These are phyloP conservation scores for Drosophila teissieri DNA, from an alignment of 1,140 invertebrate genomes.

Conservation along the genomic window DNA sequence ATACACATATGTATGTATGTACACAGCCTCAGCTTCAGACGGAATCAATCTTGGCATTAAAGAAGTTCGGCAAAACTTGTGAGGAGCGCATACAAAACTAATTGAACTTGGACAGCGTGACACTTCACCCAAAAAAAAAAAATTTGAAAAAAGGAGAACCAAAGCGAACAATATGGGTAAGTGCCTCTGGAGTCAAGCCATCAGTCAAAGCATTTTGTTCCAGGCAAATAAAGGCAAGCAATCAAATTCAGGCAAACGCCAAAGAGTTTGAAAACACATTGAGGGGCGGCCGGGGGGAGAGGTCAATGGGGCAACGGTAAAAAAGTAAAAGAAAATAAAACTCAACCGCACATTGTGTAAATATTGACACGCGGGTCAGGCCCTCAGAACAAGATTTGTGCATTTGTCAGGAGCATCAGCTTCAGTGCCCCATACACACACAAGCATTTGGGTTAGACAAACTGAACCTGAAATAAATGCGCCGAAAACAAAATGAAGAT, in stretches of 20 bases:
- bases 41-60: slow-evolving; percentile 79
- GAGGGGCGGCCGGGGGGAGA: slow-evolving; percentile 20
- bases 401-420: slow-evolving; percentile 53
- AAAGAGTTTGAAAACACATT: slow-evolving; percentile 33
- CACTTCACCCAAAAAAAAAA: slow-evolving; percentile 64
- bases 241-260: slow-evolving; percentile 75
- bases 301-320: slow-evolving; percentile 61
- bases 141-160: slow-evolving; percentile 5
- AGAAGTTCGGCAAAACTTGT: slow-evolving; percentile 69
- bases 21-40: slow-evolving; percentile 42
- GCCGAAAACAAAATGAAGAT: slow-evolving; percentile 35
- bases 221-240: slow-evolving; percentile 76
- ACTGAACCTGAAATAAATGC: slow-evolving; percentile 31
- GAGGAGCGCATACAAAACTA: slow-evolving; percentile 76
- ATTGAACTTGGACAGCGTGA: slow-evolving; percentile 82
- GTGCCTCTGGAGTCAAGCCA: slow-evolving; percentile 48
- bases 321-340: slow-evolving; percentile 51
- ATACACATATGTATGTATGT: slow-evolving; percentile 35
- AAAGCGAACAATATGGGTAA: slow-evolving; percentile 53
- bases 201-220: slow-evolving; percentile 78
- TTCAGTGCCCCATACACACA: too few relatives aligned
- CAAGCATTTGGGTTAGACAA: slow-evolving; percentile 35
- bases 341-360: slow-evolving; percentile 53
- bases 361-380: slow-evolving; percentile 57
- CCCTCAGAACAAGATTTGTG: slow-evolving; percentile 69